Evolutionary conservation across 2,888 invertebrate genomes (phyloP).

Genomic region (Caenorhabditis sinica): DNA sequence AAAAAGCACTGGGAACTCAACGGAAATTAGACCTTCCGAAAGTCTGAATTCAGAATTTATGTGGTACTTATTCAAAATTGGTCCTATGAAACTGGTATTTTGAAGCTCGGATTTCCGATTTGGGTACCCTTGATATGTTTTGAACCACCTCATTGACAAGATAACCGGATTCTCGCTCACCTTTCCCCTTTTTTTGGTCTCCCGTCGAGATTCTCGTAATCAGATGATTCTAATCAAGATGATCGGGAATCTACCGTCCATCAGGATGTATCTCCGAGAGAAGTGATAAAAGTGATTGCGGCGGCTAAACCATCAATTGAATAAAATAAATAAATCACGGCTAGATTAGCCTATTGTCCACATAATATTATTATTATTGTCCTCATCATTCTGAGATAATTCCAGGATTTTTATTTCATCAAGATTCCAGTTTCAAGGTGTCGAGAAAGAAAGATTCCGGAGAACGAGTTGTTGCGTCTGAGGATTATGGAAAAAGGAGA

Average conservation of each 20-base stretch:
- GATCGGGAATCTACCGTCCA: slow-evolving; percentile 16
- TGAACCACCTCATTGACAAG: background rate
- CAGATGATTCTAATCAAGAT: slow-evolving; percentile 31
- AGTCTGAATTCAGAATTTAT: no score
- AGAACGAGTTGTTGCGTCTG: slow-evolving; percentile 42
- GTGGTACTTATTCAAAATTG: no score
- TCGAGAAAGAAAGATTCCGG: slow-evolving; percentile 20
- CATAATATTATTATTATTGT: slow-evolving; percentile 41
- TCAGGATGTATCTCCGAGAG: slow-evolving; percentile 18
- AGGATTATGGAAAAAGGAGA: slow-evolving; percentile 7
- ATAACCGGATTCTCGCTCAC: slow-evolving; percentile 20
- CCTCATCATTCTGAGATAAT: slow-evolving; percentile 28
- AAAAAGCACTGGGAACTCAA: no score
- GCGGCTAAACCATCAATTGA: slow-evolving; percentile 27
- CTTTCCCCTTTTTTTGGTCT: slow-evolving; percentile 18
- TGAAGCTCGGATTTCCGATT: background rate
- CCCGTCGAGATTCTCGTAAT: slow-evolving; percentile 2
- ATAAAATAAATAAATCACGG: slow-evolving; percentile 33
- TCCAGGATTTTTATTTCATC: slow-evolving; percentile 32
- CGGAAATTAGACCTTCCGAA: no score
- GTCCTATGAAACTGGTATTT: background rate
- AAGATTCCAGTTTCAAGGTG: slow-evolving; percentile 32
- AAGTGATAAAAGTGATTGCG: slow-evolving; percentile 30
- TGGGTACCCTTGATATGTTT: background rate
- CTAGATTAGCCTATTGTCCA: slow-evolving; percentile 41